These are phyloP conservation scores for Sebastes minor DNA, from an alignment of 2,797 vertebrate genomes.

Conservation along the genomic window DNA sequence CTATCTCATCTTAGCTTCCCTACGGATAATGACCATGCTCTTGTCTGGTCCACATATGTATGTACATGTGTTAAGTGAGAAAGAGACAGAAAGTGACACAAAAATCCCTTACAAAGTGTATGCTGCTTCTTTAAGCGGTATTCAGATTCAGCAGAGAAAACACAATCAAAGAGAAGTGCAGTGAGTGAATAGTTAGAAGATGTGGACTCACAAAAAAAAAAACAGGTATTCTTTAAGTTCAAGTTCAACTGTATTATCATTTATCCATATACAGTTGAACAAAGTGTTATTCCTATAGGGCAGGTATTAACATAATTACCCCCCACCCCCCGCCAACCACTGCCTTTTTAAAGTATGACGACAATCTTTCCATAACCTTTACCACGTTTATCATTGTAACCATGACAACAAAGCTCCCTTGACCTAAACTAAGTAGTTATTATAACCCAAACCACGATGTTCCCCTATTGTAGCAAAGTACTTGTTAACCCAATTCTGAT, in stretches of 20 bases:
- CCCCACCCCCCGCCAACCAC: too few relatives aligned
- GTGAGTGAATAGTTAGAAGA: background rate
- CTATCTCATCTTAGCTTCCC: conserved; percentile 42
- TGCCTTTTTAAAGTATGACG: background rate
- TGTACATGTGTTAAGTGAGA: conserved; percentile 2
- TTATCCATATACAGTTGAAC: background rate
- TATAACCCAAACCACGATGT: background rate
- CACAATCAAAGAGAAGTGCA: background rate
- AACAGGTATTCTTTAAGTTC: background rate
- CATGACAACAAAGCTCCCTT: background rate
- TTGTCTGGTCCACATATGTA: conserved; percentile 33
- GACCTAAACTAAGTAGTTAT: background rate
- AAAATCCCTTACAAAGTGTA: background rate
- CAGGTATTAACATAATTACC: too few relatives aligned
- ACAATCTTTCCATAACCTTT: background rate
- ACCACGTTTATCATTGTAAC: background rate
- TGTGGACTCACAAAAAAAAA: too few relatives aligned
- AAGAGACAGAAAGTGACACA: background rate
- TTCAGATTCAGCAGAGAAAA: background rate
- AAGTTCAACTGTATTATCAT: background rate
- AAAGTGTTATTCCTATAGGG: background rate
- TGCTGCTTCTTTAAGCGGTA: background rate
- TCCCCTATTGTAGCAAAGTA: background rate
- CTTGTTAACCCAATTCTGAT: background rate
- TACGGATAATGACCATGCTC: conserved; percentile 32